Base-by-base conservation (phyloP, 2,888 invertebrate species). In the Chloroclysta siterata region DNA sequence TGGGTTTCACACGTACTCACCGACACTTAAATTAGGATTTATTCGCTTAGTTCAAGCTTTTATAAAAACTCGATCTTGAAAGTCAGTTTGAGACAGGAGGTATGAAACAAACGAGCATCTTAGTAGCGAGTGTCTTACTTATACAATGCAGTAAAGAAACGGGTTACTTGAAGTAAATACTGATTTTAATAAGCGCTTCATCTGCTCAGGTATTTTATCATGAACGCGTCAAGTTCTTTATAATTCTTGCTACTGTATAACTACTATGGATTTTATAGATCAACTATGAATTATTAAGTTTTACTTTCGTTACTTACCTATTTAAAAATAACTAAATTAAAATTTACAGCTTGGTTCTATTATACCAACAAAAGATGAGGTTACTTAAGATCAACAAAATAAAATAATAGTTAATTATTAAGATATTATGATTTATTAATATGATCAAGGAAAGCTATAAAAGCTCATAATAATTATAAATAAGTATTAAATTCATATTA, bases 1-100 rank as follows among this genome's bases (percentile, higher is more conserved):
- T 79, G 79, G 77, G 75, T 78, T 78, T 78, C 77, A 78, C 78
- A 78, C 70, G 75, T 78, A 79, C 81, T 81, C 79, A 80, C 80
- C 73, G 80, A 81, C 79, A 82, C 77, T 82, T 83, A 81, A 82
- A 82, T 81, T 81, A 73, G 77, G 79, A 81, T 81, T 82, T 78
- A 78, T 68, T 79, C 77, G 73, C 74, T 76, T 69, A 76, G 76
- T 76, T 74, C 69, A 69, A 74, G 71, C 60, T 54, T 68, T 44
- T 59, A 64, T 70, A 78, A 83, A 83, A 84, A 82, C 73, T 79
- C 72, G 74, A 82, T 75, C 72, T 73, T 65, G 72, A 69, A 65
- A 60, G 46, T 6, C n/a, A 7, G 15, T 63, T 56, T 63, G 53
- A 63, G 39, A 51, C 22, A 57, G 46, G 50, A 67, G 60, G 61